Evolutionary conservation across 1,140 invertebrate species (phyloP).

Genomic region (Apocrypta bakeri): DNA sequence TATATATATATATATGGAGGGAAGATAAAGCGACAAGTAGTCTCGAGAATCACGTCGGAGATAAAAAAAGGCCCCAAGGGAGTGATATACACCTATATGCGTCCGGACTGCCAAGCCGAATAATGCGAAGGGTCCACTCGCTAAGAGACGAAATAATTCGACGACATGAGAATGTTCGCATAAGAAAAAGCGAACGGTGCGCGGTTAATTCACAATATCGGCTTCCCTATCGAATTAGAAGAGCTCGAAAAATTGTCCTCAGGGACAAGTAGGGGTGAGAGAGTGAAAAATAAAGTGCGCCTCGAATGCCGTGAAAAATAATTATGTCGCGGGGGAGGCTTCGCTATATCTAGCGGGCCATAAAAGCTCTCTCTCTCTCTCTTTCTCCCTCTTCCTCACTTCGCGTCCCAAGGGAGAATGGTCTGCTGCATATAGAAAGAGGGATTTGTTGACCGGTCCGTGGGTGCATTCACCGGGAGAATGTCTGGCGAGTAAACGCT

Average conservation of each 20-base stretch:
- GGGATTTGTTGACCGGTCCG: background rate
- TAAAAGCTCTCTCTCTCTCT: background rate
- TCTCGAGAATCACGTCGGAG: background rate
- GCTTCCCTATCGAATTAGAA: background rate
- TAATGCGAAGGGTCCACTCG: background rate
- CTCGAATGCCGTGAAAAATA: background rate
- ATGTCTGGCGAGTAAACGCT: background rate
- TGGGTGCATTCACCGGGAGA: background rate
- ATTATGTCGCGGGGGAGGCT: background rate
- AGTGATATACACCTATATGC: background rate
- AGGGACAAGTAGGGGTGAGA: background rate
- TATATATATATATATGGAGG: too few species aligned
- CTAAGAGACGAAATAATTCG: background rate
- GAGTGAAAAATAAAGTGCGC: too few species aligned
- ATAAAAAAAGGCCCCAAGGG: background rate
- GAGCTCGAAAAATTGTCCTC: background rate
- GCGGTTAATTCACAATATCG: background rate
- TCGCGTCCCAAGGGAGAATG: background rate
- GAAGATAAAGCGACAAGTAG: background rate
- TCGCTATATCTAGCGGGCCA: too few species aligned
- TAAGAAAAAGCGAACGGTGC: too few species aligned
- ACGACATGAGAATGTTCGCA: too few species aligned
- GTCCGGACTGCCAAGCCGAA: background rate
- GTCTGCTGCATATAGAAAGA: background rate
- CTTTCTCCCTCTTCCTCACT: too few species aligned